Evolutionary conservation across 2,888 invertebrate species (phyloP).

Genomic region (Cancer borealis): DNA sequence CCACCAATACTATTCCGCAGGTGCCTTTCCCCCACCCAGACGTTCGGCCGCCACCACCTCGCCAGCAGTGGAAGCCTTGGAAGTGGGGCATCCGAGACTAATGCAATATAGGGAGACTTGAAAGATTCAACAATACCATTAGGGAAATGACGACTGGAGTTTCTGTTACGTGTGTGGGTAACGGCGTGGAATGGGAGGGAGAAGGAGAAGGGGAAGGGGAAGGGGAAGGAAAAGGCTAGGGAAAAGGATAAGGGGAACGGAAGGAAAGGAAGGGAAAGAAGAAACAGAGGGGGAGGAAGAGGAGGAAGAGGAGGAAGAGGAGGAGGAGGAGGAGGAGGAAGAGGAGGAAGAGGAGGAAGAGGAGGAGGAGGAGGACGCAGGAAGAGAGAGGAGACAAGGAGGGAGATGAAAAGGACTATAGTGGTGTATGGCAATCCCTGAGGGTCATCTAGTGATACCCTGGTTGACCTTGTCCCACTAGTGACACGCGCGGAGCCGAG

Average conservation of each 20-base stretch:
- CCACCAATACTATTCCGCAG: not conserved
- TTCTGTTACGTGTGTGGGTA: not conserved
- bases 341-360: not conserved
- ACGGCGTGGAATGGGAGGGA: not conserved
- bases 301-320: no score
- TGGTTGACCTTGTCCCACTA: no score
- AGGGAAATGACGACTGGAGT: not conserved
- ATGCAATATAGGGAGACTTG: not conserved
- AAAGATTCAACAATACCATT: conserved; percentile 9
- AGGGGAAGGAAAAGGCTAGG: no score
- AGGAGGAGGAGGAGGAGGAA: not conserved
- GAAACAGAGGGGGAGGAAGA: no score
- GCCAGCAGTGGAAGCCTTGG: not conserved
- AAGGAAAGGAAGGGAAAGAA: no score
- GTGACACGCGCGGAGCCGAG: no score
- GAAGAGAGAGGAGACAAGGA: not conserved
- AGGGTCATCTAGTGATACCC: no score
- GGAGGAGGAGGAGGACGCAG: no score
- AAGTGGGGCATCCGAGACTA: not conserved
- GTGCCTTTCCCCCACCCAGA: not conserved
- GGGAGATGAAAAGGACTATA: not conserved
- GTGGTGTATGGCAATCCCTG: no score
- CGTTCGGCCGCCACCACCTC: not conserved
- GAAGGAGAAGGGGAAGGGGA: not conserved
- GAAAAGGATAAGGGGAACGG: no score